Base-by-base conservation (phyloP, 2,113 vertebrate genomes). In the Pycnonotus jocosus region DNA sequence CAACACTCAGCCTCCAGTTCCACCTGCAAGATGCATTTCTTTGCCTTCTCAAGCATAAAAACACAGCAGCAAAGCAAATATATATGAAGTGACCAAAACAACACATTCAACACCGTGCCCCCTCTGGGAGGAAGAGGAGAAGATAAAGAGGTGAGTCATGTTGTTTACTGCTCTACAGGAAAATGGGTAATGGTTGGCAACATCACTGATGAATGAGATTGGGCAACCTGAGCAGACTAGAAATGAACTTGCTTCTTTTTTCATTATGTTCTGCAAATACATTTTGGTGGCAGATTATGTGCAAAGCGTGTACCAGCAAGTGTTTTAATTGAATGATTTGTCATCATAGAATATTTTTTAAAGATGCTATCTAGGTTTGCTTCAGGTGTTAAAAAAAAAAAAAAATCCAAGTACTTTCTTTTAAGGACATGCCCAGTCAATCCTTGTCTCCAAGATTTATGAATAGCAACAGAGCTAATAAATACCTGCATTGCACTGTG, bases 81-180 rank as follows among this genome's bases (percentile, higher is more conserved):
- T 62, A 4, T n/a, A 25, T n/a, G 64, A 81, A 78, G 48, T 70
- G 92, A 78, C 76, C 90, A 51, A 66, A 94, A 50, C 80, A 77
- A 78, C 0, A 5, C 1, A 0, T 82, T 93, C 78, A 58, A 37
- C 54, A 1, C 23, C 1, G 10, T 77, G 90, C 5, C 40, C 66
- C 65, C 65, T 88, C 64, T 69, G 89, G 88, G 93, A 95, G 95
- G 94, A 97, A 95, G 80, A 90, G 16, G 45, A 90, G 90, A 76
- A 73, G 92, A 92, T 90, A 90, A 93, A 91, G 89, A 95, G 92
- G 95, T 94, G 96, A 95, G 89, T 97, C 92, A 89, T 64, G 28
- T 30, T 95, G 95, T 93, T 95, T 92, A 84, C 81, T 79, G 96
- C 91, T 79, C 24, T 56, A 74, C 91, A 81, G 96, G 91, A 92